phyloP scores from a whole-genome alignment of 2,113 vertebrate species.

The Pyxicephalus adspersus region DNA sequence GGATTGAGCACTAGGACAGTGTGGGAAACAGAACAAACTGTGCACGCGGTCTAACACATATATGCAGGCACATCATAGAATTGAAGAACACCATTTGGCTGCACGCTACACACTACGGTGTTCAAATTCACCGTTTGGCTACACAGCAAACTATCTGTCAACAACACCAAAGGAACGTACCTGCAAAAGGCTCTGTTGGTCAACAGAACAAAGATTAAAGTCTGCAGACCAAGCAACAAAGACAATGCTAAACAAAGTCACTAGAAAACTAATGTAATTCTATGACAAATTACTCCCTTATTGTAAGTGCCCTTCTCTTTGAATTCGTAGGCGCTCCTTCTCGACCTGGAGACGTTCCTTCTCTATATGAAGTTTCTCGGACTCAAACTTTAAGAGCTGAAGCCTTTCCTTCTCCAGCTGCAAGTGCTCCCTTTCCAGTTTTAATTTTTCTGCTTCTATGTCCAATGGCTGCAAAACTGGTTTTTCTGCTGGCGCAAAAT shows the following conservation, averaged over 20 bases:
- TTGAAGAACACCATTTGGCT: conserved; percentile 34
- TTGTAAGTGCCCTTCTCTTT: conserved; percentile 83
- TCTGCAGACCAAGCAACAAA: conserved; percentile 46
- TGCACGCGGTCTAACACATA: conserved; percentile 39
- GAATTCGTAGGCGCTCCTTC: conserved; percentile 89
- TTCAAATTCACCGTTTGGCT: conserved; percentile 30
- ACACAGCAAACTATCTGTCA: conserved; percentile 19
- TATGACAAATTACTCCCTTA: conserved; percentile 57
- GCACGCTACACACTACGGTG: conserved; percentile 26
- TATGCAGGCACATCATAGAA: conserved; percentile 26
- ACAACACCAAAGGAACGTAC: conserved; percentile 40
- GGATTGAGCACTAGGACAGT: conserved; percentile 19
- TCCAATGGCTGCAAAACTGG: conserved; percentile 76
- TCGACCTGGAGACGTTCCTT: conserved; percentile 91
- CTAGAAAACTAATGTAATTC: conserved; percentile 26
- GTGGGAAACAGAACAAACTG: conserved; percentile 14
- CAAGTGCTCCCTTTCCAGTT: conserved; percentile 88
- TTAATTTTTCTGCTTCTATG: conserved; percentile 86
- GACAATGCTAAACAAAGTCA: conserved; percentile 37
- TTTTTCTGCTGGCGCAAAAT: conserved; percentile 72
- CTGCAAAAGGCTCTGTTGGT: conserved; percentile 30
- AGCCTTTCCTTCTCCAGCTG: conserved; percentile 90
- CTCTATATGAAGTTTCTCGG: conserved; percentile 89
- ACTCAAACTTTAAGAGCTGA: conserved; percentile 91
- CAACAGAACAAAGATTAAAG: conserved; percentile 45